phyloP scores from a whole-genome alignment of 2,113 vertebrate species.

The Dasypus novemcinctus region DNA sequence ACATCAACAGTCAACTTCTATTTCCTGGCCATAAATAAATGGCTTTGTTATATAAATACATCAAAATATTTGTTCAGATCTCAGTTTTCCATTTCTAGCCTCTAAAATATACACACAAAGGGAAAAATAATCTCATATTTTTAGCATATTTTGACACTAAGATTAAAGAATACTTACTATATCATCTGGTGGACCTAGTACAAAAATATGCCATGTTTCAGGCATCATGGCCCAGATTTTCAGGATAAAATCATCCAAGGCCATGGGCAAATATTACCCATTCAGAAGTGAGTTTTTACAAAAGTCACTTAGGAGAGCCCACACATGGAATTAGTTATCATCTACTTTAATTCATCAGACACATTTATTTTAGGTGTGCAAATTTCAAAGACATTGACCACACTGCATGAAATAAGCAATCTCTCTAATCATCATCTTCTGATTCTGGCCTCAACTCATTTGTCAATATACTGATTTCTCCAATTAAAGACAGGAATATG shows the following conservation, averaged over 20 bases:
- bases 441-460: neutral
- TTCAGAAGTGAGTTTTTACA: conserved; percentile 15
- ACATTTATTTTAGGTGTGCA: neutral
- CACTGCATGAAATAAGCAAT: neutral
- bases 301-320: neutral
- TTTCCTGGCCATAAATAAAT: conserved; percentile 32
- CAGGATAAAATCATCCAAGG: neutral
- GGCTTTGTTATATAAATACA: conserved; percentile 5
- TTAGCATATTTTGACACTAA: neutral
- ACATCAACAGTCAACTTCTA: conserved; percentile 12
- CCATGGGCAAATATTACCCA: neutral
- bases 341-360: conserved; percentile 5
- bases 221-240: neutral
- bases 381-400: conserved; percentile 47
- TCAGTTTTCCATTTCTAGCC: neutral
- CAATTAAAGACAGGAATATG: neutral
- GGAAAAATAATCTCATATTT: neutral
- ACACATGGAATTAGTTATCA: conserved; percentile 21
- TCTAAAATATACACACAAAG: neutral
- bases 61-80: neutral
- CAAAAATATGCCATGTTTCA: neutral
- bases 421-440: neutral
- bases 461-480: neutral
- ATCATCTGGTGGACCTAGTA: neutral
- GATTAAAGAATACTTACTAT: neutral